Evolutionary conservation across 2,113 vertebrate genomes (phyloP), one percentile per base, ranked within the genome.

Genomic region (Myrmecophaga tridactyla): DNA sequence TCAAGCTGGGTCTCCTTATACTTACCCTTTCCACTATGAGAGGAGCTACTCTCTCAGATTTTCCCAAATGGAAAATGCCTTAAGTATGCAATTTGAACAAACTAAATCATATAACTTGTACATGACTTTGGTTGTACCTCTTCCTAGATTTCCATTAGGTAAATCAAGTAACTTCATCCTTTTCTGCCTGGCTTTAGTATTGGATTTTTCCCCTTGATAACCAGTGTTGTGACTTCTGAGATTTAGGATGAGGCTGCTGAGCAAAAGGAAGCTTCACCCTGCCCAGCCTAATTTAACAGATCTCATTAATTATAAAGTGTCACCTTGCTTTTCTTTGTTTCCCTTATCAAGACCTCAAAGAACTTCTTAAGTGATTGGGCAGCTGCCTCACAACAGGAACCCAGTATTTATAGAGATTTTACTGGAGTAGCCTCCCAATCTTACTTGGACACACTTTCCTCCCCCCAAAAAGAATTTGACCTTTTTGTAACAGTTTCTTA

Each of bases 331-430:
- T 62, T 51, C 67, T 34, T 82, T 92, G 31, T 53, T 21, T 72
- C 4, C 36, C 15, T 77, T 6, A 20, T 0, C 14, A 27, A 90
- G 18, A 14, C 11, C 9, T 56, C 62, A 78, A 25, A 93, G 27
- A 85, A 25, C 2, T 36, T 70, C 34, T 39, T 2, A 4, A 14
- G 4, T 67, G 36, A 12, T 5, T 48, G n/a, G 18, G 7, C 11
- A 13, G 6, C 6, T n/a, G 2, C 0, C 27, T 8, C 20, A 43
- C n/a, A n/a, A 0, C 23, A 58, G 29, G 23, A 86, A 56, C 9
- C 14, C 12, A 41, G 8, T 60, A 65, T 18, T 65, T 8, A 2
- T n/a, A 69, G 34, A 6, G 29, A 6, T 1, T 34, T 3, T 5
- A 60, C 15, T 76, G 11, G 27, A 62, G 23, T 3, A 7, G 12